Conservation (phyloP, 2,797 vertebrate genomes). For the Pangasius krempfi region DNA sequence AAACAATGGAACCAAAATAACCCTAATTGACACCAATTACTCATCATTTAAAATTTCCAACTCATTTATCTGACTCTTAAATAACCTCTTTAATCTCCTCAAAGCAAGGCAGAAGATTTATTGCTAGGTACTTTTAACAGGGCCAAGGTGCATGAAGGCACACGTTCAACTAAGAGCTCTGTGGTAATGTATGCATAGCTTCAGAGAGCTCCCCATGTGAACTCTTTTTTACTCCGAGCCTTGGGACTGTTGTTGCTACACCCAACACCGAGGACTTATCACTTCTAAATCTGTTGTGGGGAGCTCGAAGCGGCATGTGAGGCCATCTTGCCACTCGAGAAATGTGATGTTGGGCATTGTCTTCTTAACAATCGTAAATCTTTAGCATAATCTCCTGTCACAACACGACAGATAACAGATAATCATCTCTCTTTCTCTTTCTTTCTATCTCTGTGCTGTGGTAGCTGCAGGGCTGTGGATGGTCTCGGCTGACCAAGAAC, state of each 20-base stretch:
- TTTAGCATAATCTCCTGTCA: slow-evolving; percentile 83
- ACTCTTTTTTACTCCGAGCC: slow-evolving; percentile 20
- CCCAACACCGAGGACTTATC: slow-evolving; percentile 42
- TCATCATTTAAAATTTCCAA: slow-evolving; percentile 45
- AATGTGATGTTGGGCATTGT: slow-evolving; percentile 72
- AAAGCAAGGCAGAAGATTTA: slow-evolving; percentile 39
- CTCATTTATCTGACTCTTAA: slow-evolving; percentile 42
- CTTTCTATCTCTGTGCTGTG: slow-evolving; percentile 57
- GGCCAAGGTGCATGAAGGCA: slow-evolving; percentile 51
- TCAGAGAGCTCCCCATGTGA: slow-evolving; percentile 43
- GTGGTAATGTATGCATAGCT: slow-evolving; percentile 41
- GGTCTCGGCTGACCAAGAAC: slow-evolving; percentile 68
- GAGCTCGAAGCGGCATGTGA: slow-evolving; percentile 63
- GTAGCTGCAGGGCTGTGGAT: slow-evolving; percentile 75
- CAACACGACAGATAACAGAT: slow-evolving; percentile 82
- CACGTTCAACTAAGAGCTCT: slow-evolving; percentile 45
- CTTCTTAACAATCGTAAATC: slow-evolving; percentile 81
- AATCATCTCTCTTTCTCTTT: slow-evolving; percentile 74
- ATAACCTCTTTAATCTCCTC: slow-evolving; percentile 45
- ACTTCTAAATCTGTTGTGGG: slow-evolving; percentile 58
- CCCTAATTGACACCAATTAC: slow-evolving; percentile 55
- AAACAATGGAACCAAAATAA: slow-evolving; percentile 34
- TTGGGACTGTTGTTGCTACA: slow-evolving; percentile 33
- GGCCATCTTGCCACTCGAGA: slow-evolving; percentile 68
- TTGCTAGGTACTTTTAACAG: slow-evolving; percentile 54